phyloP scores from a whole-genome alignment of 2,888 invertebrate genomes.

The Allophyes oxyacanthae region DNA sequence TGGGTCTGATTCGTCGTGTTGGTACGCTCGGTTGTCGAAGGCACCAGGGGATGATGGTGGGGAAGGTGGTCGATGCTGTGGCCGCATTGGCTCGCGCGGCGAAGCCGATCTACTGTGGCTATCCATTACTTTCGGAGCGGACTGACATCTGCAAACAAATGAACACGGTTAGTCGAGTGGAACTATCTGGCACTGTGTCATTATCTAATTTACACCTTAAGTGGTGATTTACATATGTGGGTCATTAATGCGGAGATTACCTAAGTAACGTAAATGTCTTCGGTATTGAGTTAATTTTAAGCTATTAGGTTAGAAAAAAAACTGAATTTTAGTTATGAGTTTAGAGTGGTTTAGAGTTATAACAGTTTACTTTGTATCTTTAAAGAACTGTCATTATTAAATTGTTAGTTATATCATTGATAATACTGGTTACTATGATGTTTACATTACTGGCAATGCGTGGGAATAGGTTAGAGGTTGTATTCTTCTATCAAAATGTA shows the following conservation, averaged over 20 bases:
- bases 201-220: slow-evolving; percentile 36
- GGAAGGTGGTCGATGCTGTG: slow-evolving; percentile 82
- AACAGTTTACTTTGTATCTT: no score
- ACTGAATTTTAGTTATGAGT: no score
- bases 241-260: slow-evolving; percentile 44
- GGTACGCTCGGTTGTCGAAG: slow-evolving; percentile 86
- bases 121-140: slow-evolving; percentile 87
- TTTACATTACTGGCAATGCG: slow-evolving; percentile 25
- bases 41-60: slow-evolving; percentile 77
- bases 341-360: no score
- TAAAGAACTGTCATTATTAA: slow-evolving; percentile 15
- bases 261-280: slow-evolving; percentile 15
- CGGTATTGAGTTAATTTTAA: slow-evolving; percentile 11
- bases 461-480: slow-evolving; percentile 36
- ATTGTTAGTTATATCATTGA: slow-evolving; percentile 26
- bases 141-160: slow-evolving; percentile 82
- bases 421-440: slow-evolving; percentile 24
- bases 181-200: slow-evolving; percentile 7
- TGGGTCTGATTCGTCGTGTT: slow-evolving; percentile 80
- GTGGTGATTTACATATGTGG: slow-evolving; percentile 48
- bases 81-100: slow-evolving; percentile 87
- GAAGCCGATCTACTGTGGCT: slow-evolving; percentile 86
- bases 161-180: slow-evolving; percentile 29
- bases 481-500: slow-evolving; percentile 8
- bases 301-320: slow-evolving; percentile 26